Evolutionary conservation across 92 coral and sea anemone species (phyloP), one percentile per base, ranked within the genome.

Genomic region (Epizoanthus rinbou): DNA sequence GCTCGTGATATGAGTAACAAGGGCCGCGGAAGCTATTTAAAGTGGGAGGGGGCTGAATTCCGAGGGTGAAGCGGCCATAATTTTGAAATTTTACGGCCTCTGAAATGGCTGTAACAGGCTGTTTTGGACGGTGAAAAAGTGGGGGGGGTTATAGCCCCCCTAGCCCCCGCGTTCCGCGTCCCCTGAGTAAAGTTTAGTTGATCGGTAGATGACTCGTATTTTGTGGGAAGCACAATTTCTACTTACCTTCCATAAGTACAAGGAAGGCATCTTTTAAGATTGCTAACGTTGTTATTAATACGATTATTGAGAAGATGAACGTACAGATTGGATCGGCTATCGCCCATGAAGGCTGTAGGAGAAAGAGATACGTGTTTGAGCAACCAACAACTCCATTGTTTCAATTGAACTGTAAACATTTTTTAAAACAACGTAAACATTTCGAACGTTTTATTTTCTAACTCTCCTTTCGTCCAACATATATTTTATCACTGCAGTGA

Each of bases 301-400:
- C 99, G 28, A 96, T 95, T 57, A 94, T 19, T 8, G 98, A 96
- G 64, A 96, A 96, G 33, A 96, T 74, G 86, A 96, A 96, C 35
- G 99, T 96, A 79, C 99, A 94, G 14, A 96, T 94, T 8, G 99
- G 99, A 87, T 96, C 99, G 19, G 99, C 98, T 45, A 95, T 95
- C 57, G 95, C 90, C 95, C 98, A 95, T 10, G 88, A 83, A 65
- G 98, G 98, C 98, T 95, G 92, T 23, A 91, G 83, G 63, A 64
- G 52, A 57, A 58, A 9, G 23, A 14, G 14, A 14, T 18, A 16
- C 19, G 28, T 3, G 57, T 45, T 65, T 21, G 33, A 65, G 10
- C 71, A 31, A 65, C n/a, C 54, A 50, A 50, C 14, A 50, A 50
- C 7, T 6, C 50, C 1, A 50, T 50, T 50, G 3, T 50, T 50